Evolutionary conservation across 2,113 vertebrate genomes (phyloP).

Genomic region (Onychostoma macrolepis): DNA sequence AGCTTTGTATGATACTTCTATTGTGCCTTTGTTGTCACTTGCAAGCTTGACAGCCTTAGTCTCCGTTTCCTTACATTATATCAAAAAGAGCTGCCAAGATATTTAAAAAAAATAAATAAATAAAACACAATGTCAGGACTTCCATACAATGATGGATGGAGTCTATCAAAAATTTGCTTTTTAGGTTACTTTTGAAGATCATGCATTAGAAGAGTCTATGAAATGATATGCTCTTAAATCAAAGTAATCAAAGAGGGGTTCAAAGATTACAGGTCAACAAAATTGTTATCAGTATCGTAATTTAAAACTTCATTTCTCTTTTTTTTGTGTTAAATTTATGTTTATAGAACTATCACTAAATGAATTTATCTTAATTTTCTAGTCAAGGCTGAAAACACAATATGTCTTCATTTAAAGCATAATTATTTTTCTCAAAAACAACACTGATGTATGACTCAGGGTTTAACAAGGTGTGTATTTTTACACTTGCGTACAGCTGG

Average conservation of each 20-base stretch:
- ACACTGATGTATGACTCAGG: background rate
- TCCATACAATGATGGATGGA: background rate
- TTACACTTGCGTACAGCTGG: background rate
- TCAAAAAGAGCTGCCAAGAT: background rate
- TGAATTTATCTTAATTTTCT: background rate
- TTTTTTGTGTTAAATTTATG: background rate
- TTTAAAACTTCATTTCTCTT: background rate
- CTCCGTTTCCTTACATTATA: background rate
- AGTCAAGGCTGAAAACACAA: background rate
- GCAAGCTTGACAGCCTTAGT: background rate
- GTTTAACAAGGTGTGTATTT: background rate
- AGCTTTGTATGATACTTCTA: conserved; percentile 12
- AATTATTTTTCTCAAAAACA: background rate
- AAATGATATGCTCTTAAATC: background rate
- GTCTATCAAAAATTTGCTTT: background rate
- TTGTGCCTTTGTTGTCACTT: background rate
- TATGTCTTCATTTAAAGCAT: background rate
- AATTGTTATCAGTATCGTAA: background rate
- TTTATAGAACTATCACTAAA: background rate
- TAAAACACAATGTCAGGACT: background rate
- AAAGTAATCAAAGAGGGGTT: background rate
- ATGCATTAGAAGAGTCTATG: background rate
- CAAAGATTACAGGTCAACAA: background rate
- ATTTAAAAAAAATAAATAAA: no score
- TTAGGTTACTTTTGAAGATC: background rate